Evolutionary conservation across 2,797 vertebrate species (phyloP).

Genomic region (Glyptemys insculpta): DNA sequence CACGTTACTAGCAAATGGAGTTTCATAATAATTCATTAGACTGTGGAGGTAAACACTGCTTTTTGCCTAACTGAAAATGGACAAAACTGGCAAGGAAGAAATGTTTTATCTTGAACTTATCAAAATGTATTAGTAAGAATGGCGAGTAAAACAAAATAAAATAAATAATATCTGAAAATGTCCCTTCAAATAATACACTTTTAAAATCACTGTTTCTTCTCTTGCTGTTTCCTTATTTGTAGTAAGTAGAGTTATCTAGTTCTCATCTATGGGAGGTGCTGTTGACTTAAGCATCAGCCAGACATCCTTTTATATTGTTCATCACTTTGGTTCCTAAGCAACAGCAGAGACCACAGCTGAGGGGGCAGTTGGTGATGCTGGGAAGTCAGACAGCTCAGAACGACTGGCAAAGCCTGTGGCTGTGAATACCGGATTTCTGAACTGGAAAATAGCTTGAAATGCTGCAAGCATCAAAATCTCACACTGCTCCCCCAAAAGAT

Average conservation of each 20-base stretch:
- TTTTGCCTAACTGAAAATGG: slow-evolving; percentile 10
- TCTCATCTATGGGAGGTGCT: slow-evolving; percentile 71
- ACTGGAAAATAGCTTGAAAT: slow-evolving; percentile 8
- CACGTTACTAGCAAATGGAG: neutral
- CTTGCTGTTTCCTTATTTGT: neutral
- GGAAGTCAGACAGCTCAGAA: slow-evolving; percentile 34
- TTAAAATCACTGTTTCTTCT: slow-evolving; percentile 16
- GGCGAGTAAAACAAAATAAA: neutral
- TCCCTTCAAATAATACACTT: neutral
- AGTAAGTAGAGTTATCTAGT: neutral
- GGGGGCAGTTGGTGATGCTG: slow-evolving; percentile 14
- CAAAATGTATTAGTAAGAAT: neutral
- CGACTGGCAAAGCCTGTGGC: slow-evolving; percentile 30
- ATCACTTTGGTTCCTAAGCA: slow-evolving; percentile 55
- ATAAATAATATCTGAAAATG: neutral
- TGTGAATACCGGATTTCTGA: neutral
- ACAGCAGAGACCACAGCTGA: slow-evolving; percentile 27
- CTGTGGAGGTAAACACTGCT: neutral
- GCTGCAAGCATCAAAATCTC: neutral
- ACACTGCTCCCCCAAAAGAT: neutral
- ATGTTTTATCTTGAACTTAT: neutral
- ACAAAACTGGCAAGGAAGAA: slow-evolving; percentile 32
- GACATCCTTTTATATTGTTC: neutral
- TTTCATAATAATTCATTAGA: neutral
- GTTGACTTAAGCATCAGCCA: slow-evolving; percentile 33